Base-by-base conservation (phyloP, 2,888 invertebrate species). In the Drosophila robusta region DNA sequence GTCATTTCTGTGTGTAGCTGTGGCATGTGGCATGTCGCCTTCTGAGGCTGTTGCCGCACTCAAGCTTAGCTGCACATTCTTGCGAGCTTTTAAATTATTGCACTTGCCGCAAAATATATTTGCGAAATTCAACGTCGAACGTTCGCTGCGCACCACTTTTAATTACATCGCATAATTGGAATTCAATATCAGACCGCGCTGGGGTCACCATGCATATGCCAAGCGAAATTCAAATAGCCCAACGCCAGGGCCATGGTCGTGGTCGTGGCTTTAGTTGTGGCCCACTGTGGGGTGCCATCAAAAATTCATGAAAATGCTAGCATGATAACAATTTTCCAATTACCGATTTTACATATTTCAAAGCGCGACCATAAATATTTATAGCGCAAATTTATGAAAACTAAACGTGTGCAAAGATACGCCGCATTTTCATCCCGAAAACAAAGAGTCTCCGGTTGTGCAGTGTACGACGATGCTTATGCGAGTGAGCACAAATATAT, bases 301-400 rank as follows among this genome's bases (percentile, higher is more conserved):
- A 49, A 69, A 69, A 76, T 73, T 49, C 73, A 63, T 70, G 74
- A 47, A 76, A 74, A 68, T 58, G 57, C 63, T 52, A 63, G 75
- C 69, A 76, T 80, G 86, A 84, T 84, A 84, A 76, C 80, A 83
- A 83, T 86, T 85, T 84, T 84, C 85, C 85, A 85, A 85, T 85
- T 87, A 87, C 87, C 75, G 70, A 80, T 85, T 87, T 87, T 87
- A 74, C 87, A 85, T 87, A 87, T 87, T 87, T 84, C 84, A 71
- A 75, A 74, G 65, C 72, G 67, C 75, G 61, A 65, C 51, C 80
- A 87, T 85, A 87, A 85, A 85, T 85, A 87, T 85, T 87, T 84
- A 85, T 85, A 66, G 68, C 77, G 75, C 50, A 84, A 87, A 85
- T 85, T 78, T 84, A 85, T 87, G 87, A 78, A 85, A 84, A 76